Conservation (phyloP, 2,888 invertebrate species). For the Seladonia tumulorum region DNA sequence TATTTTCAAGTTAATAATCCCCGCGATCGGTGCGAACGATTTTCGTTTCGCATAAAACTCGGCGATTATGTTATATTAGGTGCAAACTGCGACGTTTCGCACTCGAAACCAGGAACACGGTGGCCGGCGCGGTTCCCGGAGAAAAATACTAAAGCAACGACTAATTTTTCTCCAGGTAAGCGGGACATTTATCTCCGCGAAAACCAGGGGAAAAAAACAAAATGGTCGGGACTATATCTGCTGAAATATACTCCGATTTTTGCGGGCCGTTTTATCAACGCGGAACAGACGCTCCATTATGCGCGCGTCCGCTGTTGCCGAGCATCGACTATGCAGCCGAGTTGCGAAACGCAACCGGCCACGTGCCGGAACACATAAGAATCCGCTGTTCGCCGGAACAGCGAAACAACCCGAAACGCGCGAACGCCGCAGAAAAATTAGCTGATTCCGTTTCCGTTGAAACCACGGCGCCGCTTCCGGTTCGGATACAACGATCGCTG, state of each 20-base stretch:
- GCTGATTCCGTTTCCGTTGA: slow-evolving; percentile 46
- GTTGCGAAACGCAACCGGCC: slow-evolving; percentile 39
- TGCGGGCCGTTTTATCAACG: slow-evolving; percentile 61
- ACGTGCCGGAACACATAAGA: slow-evolving; percentile 35
- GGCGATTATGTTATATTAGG: not conserved
- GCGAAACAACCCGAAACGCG: slow-evolving; percentile 50
- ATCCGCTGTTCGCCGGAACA: slow-evolving; percentile 14
- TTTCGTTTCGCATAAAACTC: too few species aligned
- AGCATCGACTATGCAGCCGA: slow-evolving; percentile 33
- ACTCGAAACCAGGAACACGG: not conserved
- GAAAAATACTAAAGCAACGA: not conserved
- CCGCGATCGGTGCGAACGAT: too few species aligned
- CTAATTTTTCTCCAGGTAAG: slow-evolving; percentile 40
- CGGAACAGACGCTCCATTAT: slow-evolving; percentile 60
- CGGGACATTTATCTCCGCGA: slow-evolving; percentile 38
- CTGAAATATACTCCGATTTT: slow-evolving; percentile 52
- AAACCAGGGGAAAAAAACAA: not conserved
- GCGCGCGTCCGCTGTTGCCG: slow-evolving; percentile 34
- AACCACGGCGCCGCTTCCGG: slow-evolving; percentile 10
- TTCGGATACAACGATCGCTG: slow-evolving; percentile 15
- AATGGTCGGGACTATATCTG: slow-evolving; percentile 6
- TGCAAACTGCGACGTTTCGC: not conserved
- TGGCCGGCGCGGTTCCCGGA: not conserved
- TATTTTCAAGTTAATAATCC: too few species aligned
- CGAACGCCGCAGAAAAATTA: slow-evolving; percentile 49